phyloP scores from a whole-genome alignment of 2,113 vertebrate species.

The Agelaius phoeniceus region DNA sequence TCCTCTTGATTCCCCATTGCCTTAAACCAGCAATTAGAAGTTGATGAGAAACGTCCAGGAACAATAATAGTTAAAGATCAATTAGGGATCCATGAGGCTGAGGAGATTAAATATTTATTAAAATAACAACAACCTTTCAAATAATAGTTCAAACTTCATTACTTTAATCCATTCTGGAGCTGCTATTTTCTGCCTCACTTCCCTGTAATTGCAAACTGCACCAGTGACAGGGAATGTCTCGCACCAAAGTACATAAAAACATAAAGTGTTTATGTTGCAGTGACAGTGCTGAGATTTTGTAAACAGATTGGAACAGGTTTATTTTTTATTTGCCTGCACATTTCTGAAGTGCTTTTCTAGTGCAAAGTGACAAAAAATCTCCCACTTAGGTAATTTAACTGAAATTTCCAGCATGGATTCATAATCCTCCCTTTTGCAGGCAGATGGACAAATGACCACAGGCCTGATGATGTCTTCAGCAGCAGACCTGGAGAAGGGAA shows the following conservation, averaged over 20 bases:
- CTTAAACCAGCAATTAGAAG: constrained; percentile 71
- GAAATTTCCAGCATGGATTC: neutral
- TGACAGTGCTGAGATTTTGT: constrained; percentile 55
- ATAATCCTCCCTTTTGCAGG: neutral
- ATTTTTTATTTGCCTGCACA: neutral
- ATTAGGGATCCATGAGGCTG: constrained; percentile 74
- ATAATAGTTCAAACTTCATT: constrained; percentile 78
- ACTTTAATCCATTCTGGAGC: constrained; percentile 67
- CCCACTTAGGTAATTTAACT: neutral
- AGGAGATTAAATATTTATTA: constrained; percentile 79
- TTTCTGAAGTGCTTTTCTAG: neutral
- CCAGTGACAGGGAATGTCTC: constrained; percentile 62
- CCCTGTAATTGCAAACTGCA: constrained; percentile 79
- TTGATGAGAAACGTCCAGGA: constrained; percentile 69
- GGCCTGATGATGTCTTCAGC: neutral
- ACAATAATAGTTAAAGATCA: constrained; percentile 76
- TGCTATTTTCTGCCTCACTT: constrained; percentile 82
- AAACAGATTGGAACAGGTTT: constrained; percentile 26
- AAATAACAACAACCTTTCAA: constrained; percentile 77
- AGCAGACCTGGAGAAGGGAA: neutral
- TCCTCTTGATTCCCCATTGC: constrained; percentile 14
- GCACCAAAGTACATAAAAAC: constrained; percentile 59
- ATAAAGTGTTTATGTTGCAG: constrained; percentile 60
- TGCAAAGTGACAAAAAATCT: neutral
- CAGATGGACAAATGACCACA: neutral